Conservation (phyloP, 2,888 invertebrate species). For the Drosophila ezoana region DNA sequence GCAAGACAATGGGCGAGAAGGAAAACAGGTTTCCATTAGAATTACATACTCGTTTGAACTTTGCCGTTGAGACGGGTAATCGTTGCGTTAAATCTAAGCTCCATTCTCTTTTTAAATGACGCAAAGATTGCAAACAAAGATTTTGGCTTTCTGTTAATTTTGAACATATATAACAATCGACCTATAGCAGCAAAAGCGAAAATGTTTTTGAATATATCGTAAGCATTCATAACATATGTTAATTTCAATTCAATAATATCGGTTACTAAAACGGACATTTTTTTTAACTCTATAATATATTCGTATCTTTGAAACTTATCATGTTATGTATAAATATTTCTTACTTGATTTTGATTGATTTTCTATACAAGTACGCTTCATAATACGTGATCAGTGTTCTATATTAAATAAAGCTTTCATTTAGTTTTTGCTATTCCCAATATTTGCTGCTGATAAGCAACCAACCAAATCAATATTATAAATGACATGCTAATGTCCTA, state of each 20-base stretch:
- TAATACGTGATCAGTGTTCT: neutral
- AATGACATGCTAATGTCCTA: constrained; percentile 14
- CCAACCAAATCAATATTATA: constrained; percentile 14
- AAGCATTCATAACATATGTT: neutral
- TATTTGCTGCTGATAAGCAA: constrained; percentile 31
- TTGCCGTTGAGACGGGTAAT: neutral
- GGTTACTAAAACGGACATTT: no score
- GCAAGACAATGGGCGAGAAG: constrained; percentile 30
- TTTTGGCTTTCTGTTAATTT: neutral
- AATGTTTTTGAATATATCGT: neutral
- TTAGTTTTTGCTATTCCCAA: constrained; percentile 1
- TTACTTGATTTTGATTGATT: neutral
- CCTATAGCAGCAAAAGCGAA: constrained; percentile 1
- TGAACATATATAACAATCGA: neutral
- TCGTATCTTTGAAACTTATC: neutral
- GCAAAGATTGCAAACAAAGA: neutral
- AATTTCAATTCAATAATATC: neutral
- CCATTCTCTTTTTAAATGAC: constrained; percentile 48
- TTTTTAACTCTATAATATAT: neutral
- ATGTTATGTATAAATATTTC: neutral
- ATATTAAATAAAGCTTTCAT: neutral
- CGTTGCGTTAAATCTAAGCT: constrained; percentile 40
- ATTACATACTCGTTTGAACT: constrained; percentile 28
- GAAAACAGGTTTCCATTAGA: constrained; percentile 75
- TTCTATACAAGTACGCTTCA: neutral